phyloP scores from a whole-genome alignment of 2,888 invertebrate genomes.

The Cerastoderma edule region DNA sequence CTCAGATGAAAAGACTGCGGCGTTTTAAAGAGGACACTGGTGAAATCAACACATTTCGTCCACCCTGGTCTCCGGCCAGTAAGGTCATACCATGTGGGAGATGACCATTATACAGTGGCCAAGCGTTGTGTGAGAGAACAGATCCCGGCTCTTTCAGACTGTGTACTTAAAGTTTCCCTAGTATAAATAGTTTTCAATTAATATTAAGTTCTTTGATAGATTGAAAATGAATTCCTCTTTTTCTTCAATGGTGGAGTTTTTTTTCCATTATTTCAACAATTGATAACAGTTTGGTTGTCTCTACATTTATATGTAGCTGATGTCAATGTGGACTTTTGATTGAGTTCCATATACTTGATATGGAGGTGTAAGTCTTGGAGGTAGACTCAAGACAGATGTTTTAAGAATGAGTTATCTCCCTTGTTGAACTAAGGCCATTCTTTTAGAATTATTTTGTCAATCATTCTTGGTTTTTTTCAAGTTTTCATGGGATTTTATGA shows the following conservation, averaged over 20 bases:
- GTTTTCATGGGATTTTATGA: too few relatives aligned
- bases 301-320: too few relatives aligned
- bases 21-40: constrained; percentile 32
- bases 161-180: not conserved
- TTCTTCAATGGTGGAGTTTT: not conserved
- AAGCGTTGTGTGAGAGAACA: not conserved
- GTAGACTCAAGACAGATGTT: too few relatives aligned
- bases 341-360: too few relatives aligned
- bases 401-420: too few relatives aligned
- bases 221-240: not conserved
- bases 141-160: not conserved
- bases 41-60: constrained; percentile 51
- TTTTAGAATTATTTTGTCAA: too few relatives aligned
- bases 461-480: too few relatives aligned
- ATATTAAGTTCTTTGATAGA: not conserved
- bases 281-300: too few relatives aligned
- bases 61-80: constrained; percentile 68
- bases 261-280: not conserved
- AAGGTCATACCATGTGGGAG: constrained; percentile 65
- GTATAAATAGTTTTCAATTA: not conserved
- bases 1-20: constrained; percentile 22
- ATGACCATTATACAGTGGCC: constrained; percentile 34
- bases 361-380: too few relatives aligned
- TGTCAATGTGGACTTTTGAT: too few relatives aligned
- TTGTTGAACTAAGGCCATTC: too few relatives aligned